Evolutionary conservation across 2,113 vertebrate species (phyloP).

Genomic region (Aegypius monachus): DNA sequence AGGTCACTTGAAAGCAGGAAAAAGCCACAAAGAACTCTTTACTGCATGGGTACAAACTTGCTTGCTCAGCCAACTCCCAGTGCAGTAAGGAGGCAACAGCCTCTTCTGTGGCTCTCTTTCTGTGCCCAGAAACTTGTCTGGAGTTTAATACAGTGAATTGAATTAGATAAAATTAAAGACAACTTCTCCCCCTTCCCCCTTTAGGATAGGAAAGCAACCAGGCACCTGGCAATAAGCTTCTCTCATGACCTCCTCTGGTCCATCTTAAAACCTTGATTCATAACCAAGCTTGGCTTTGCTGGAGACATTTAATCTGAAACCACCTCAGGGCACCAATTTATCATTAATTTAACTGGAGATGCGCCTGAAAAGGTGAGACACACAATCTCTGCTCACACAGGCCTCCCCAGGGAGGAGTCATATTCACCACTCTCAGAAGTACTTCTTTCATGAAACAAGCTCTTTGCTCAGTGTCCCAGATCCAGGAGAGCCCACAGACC

Average conservation of each 20-base stretch:
- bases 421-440: not conserved
- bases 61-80: not conserved
- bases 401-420: slow-evolving; percentile 41
- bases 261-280: slow-evolving; percentile 29
- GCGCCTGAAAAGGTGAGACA: slow-evolving; percentile 12
- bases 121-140: not conserved
- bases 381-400: not conserved
- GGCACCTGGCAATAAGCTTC: not conserved
- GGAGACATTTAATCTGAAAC: slow-evolving; percentile 47
- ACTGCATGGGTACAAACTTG: not conserved
- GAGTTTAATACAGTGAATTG: not conserved
- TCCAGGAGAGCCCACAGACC: not conserved
- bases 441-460: not conserved
- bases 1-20: slow-evolving; percentile 40
- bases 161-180: not conserved
- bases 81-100: not conserved
- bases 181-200: not conserved
- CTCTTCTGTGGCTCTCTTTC: not conserved
- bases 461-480: not conserved
- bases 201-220: not conserved
- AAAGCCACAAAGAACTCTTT: slow-evolving; percentile 31
- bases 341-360: slow-evolving; percentile 60
- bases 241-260: not conserved
- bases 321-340: slow-evolving; percentile 32
- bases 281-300: not conserved